Evolutionary conservation across 2,888 invertebrate genomes (phyloP).

Genomic region (Aphrophora alni): DNA sequence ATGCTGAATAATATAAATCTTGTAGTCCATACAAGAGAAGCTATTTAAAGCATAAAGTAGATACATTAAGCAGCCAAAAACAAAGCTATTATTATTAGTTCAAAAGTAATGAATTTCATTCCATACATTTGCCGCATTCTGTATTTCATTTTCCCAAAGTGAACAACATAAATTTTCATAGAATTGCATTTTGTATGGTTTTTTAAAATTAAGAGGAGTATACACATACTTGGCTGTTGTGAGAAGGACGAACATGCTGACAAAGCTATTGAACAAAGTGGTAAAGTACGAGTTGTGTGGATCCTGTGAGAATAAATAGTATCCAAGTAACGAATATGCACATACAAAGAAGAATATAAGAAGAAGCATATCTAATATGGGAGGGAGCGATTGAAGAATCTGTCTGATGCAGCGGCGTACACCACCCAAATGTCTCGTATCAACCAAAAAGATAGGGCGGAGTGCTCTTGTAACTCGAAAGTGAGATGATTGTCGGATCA

Average conservation of each 20-base stretch:
- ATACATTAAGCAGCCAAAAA: too few species aligned
- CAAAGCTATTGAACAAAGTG: slow-evolving; percentile 81
- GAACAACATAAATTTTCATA: too few species aligned
- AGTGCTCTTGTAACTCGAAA: slow-evolving; percentile 86
- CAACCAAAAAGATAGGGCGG: slow-evolving; percentile 86
- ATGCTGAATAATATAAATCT: too few species aligned
- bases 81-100: too few species aligned
- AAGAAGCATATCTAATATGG: slow-evolving; percentile 86
- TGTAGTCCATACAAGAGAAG: too few species aligned
- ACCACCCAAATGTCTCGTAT: slow-evolving; percentile 76
- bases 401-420: slow-evolving; percentile 73
- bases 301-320: slow-evolving; percentile 79
- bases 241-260: slow-evolving; percentile 87
- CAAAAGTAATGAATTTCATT: neutral
- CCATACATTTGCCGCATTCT: too few species aligned
- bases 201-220: neutral
- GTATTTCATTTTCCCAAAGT: too few species aligned
- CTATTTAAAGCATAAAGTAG: too few species aligned
- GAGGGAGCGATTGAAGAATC: slow-evolving; percentile 84
- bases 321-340: slow-evolving; percentile 82
- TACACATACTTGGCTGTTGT: slow-evolving; percentile 86
- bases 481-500: slow-evolving; percentile 82
- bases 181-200: too few species aligned
- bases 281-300: slow-evolving; percentile 71
- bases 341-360: slow-evolving; percentile 84